Evolutionary conservation across 2,888 invertebrate genomes (phyloP), one percentile per base, ranked within the genome.

Genomic region (Chloromyia formosa): DNA sequence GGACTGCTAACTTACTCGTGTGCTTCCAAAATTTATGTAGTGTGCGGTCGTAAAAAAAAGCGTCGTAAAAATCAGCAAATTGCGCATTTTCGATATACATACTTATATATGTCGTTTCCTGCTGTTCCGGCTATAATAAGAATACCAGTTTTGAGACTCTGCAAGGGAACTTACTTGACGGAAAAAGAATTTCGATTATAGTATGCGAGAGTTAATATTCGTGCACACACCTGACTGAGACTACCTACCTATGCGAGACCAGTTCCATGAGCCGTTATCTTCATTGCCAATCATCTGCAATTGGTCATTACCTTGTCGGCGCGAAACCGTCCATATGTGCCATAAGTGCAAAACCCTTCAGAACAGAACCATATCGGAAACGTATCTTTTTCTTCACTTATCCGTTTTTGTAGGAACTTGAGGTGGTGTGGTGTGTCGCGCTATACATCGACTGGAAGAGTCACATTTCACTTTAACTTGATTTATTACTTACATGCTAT

Each of bases 391-490:
- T 66, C 66, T 16, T 35, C 27, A 49, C 23, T 20, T 49, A 22
- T 49, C 45, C 14, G 66, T n/a, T 66, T 40, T 12, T 49, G 22
- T 45, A 20, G 20, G 49, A 49, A 66, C 12, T 45, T 45, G 20
- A 66, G 27, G 27, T 35, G 27, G 27, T 7, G 12, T 66, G 12
- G 49, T 14, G 49, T 7, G 12, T 66, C 22, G 49, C 22, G 22
- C 9, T 49, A 20, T 35, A 12, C 66, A 12, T 66, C 49, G 22
- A 20, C 66, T 66, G 49, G 1, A n/a, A 35, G 56, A 56, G 58
- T 71, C 71, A 58, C 58, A 71, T 71, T 71, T 71, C 71, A 35
- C 42, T 71, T 54, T 40, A 22, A 71, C 71, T 71, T 71, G 71
- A 71, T 71, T 71, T 58, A 71, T 42, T 53, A 71, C 71, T 58